These are phyloP conservation scores for Gastracanthus pulcherrimus DNA, from an alignment of 2,888 invertebrate genomes.

Conservation along the genomic window DNA sequence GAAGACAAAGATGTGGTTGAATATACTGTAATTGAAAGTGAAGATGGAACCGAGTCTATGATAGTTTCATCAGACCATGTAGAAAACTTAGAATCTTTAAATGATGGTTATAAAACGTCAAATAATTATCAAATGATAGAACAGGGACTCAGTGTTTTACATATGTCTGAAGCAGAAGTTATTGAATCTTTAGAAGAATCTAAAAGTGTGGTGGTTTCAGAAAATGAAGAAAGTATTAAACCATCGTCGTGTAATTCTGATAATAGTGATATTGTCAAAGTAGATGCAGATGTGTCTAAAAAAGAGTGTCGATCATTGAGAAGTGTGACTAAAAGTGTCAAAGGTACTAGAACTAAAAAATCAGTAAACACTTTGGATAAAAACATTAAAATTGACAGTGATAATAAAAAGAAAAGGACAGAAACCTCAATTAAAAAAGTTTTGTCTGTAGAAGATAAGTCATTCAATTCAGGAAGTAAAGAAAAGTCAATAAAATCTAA, in stretches of 20 bases:
- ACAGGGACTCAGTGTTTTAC: constrained; percentile 63
- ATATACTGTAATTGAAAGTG: constrained; percentile 70
- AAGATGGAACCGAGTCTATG: constrained; percentile 66
- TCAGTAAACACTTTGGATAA: constrained; percentile 2
- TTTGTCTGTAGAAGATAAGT: constrained; percentile 18
- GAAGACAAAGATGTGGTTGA: constrained; percentile 63
- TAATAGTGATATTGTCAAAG: constrained; percentile 38
- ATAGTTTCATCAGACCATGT: constrained; percentile 62
- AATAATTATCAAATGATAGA: constrained; percentile 57
- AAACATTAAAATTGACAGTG: constrained; percentile 39
- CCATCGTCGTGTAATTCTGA: constrained; percentile 21
- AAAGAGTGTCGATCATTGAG: constrained; percentile 45
- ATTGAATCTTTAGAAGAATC: constrained; percentile 6
- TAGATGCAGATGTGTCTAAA: constrained; percentile 15
- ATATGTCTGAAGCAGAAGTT: constrained; percentile 58
- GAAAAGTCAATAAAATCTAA: constrained; percentile 46
- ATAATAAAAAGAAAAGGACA: constrained; percentile 37
- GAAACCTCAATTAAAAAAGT: constrained; percentile 21
- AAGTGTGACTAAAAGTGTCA: constrained; percentile 37
- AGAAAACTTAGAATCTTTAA: constrained; percentile 39
- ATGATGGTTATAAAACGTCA: constrained; percentile 26
- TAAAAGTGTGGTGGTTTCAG: constrained; percentile 39
- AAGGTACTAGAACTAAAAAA: constrained; percentile 42
- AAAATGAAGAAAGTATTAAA: constrained; percentile 47
- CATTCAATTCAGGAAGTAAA: constrained; percentile 18